Conservation (phyloP, 2,888 invertebrate genomes). For the Orthonychiurus folsomi region DNA sequence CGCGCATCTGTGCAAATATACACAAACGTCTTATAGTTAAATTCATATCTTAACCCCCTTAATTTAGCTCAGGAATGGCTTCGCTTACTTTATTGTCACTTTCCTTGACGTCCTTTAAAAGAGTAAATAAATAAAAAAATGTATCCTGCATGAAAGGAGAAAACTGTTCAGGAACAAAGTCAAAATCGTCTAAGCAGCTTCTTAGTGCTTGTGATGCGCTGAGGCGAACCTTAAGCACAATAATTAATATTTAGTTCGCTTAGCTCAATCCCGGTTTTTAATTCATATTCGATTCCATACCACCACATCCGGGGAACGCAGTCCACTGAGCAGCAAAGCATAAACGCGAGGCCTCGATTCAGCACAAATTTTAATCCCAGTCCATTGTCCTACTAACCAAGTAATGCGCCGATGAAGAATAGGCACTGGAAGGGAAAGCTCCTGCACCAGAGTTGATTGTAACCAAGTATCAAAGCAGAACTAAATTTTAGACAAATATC, state of each 20-base stretch:
- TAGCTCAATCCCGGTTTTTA: background rate
- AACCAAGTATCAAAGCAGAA: constrained; percentile 92
- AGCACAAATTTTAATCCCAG: constrained; percentile 67
- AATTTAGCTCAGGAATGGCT: background rate
- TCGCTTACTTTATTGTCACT: constrained; percentile 75
- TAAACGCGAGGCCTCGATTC: constrained; percentile 73
- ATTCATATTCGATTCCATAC: constrained; percentile 48
- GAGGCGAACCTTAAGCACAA: constrained; percentile 54
- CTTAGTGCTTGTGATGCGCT: constrained; percentile 77
- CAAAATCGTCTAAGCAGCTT: constrained; percentile 81
- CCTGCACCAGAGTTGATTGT: constrained; percentile 65
- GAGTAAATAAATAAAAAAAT: constrained; percentile 68
- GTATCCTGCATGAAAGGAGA: constrained; percentile 69
- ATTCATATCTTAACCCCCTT: background rate
- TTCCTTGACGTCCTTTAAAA: constrained; percentile 78
- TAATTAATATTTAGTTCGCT: constrained; percentile 1
- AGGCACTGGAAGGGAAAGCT: constrained; percentile 69
- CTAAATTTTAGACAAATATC: constrained; percentile 43
- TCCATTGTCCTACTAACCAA: constrained; percentile 66
- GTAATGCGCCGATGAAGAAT: constrained; percentile 76
- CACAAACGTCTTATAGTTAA: background rate
- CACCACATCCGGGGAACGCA: constrained; percentile 69
- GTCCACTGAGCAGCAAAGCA: constrained; percentile 62
- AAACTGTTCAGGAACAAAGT: constrained; percentile 79
- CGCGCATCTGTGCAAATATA: constrained; percentile 66